These are phyloP conservation scores for Schrankia costaestrigalis DNA, from an alignment of 2,888 invertebrate genomes.

Conservation along the genomic window DNA sequence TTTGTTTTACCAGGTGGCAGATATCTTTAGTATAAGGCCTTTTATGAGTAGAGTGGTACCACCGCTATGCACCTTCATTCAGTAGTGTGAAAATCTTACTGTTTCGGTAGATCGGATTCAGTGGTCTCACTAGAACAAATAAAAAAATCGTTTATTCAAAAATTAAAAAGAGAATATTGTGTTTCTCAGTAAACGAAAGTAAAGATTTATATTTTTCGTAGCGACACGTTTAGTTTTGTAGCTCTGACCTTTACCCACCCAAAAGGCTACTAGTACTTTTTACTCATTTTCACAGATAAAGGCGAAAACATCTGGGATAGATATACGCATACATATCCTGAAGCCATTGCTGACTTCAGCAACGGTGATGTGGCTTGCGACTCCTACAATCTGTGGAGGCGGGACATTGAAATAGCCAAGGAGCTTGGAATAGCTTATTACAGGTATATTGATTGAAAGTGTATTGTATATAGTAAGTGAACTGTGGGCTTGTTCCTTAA, in stretches of 20 bases:
- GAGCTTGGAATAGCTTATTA: conserved; percentile 76
- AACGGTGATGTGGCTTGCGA: conserved; percentile 79
- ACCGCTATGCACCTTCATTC: no score
- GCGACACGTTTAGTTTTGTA: neutral
- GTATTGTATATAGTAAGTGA: neutral
- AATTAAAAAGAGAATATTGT: no score
- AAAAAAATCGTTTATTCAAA: no score
- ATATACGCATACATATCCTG: conserved; percentile 12
- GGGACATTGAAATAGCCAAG: conserved; percentile 79
- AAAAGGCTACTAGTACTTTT: no score
- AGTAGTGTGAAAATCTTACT: no score
- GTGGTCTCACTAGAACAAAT: no score
- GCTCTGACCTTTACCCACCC: neutral
- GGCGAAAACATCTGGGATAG: conserved; percentile 28
- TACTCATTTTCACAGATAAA: conserved; percentile 24
- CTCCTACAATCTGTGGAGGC: conserved; percentile 81
- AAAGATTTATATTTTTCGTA: neutral
- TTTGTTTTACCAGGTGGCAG: no score
- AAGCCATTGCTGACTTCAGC: conserved; percentile 1
- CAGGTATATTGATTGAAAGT: conserved; percentile 25
- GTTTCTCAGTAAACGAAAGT: no score
- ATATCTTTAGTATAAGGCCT: no score
- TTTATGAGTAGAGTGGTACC: no score
- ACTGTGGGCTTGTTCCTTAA: neutral
- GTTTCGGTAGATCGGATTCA: no score